A percentile compares a stretch with the other conserved stretches of the same genome.
phyloP scores from a whole-genome alignment of 2,888 invertebrate genomes.

The Boloria euphrosyne region DNA sequence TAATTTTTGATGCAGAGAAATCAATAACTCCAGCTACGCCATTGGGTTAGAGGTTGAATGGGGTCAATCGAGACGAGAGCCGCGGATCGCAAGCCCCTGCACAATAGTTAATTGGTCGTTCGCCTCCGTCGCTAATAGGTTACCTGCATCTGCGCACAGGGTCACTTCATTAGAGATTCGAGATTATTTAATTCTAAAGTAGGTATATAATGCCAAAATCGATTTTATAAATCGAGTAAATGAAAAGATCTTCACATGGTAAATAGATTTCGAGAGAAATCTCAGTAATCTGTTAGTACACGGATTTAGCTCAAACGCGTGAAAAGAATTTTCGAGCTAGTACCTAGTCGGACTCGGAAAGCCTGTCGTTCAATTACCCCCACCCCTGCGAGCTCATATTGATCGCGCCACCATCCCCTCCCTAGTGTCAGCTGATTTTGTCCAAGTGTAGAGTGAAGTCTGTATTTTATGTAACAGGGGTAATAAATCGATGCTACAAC shows the following conservation, averaged over 20 bases:
- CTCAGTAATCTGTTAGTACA: constrained; percentile 22
- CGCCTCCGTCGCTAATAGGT: constrained; percentile 29
- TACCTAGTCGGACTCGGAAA: constrained; percentile 29
- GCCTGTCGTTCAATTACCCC: constrained; percentile 48
- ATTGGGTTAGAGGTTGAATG: constrained; percentile 47
- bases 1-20: constrained; percentile 23
- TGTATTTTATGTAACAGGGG: constrained; percentile 12
- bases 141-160: constrained; percentile 23
- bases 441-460: constrained; percentile 24
- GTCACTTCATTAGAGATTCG: constrained; percentile 7
- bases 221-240: not conserved
- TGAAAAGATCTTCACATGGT: not conserved
- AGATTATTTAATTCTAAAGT: too few relatives aligned
- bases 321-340: constrained; percentile 27
- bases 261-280: constrained; percentile 4
- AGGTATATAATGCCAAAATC: not conserved
- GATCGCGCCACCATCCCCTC: constrained; percentile 46
- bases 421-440: constrained; percentile 38
- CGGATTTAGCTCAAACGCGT: constrained; percentile 29
- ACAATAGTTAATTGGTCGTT: constrained; percentile 58
- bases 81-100: constrained; percentile 48
- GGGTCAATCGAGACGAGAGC: constrained; percentile 58
- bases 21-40: constrained; percentile 40
- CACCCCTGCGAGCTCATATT: constrained; percentile 53
- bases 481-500: constrained; percentile 24